These are phyloP conservation scores for Synergus itoensis DNA, from an alignment of 2,888 invertebrate species.

Conservation along the genomic window DNA sequence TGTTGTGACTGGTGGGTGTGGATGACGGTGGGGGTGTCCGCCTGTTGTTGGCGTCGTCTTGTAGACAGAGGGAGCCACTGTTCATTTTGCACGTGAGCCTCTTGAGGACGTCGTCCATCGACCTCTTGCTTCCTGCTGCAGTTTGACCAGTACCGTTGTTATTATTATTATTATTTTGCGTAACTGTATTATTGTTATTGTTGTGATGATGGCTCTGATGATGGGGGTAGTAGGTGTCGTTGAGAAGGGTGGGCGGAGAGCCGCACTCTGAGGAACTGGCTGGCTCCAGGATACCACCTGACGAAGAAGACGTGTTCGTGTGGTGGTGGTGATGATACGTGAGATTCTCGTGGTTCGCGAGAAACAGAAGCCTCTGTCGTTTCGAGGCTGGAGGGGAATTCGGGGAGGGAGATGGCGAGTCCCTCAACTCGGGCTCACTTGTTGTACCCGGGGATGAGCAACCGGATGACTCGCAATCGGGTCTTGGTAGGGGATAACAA, in stretches of 20 bases:
- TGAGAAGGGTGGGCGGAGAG: conserved; percentile 84
- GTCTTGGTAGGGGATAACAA: conserved; percentile 57
- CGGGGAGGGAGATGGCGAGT: conserved; percentile 76
- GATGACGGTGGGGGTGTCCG: conserved; percentile 80
- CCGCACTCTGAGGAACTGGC: conserved; percentile 86
- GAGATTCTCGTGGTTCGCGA: conserved; percentile 50
- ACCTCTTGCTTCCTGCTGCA: conserved; percentile 84
- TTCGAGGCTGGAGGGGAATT: conserved; percentile 69
- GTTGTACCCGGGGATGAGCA: conserved; percentile 74
- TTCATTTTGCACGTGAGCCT: conserved; percentile 92
- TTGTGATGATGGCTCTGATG: conserved; percentile 67
- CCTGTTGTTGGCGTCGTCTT: conserved; percentile 85
- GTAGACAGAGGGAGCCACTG: conserved; percentile 86
- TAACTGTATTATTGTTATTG: conserved; percentile 81
- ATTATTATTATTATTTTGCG: conserved; percentile 79
- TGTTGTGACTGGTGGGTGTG: conserved; percentile 74
- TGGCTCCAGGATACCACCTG: conserved; percentile 63
- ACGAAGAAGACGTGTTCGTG: conserved; percentile 63
- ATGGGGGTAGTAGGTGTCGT: conserved; percentile 80
- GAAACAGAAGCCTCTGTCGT: conserved; percentile 66
- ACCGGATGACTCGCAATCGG: conserved; percentile 71
- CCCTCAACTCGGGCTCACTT: conserved; percentile 77
- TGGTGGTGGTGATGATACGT: conserved; percentile 61
- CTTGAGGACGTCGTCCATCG: conserved; percentile 95
- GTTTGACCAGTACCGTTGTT: conserved; percentile 81